These are phyloP conservation scores for Cremastinae sp. DNA, from an alignment of 2,888 invertebrate species.

Conservation along the genomic window DNA sequence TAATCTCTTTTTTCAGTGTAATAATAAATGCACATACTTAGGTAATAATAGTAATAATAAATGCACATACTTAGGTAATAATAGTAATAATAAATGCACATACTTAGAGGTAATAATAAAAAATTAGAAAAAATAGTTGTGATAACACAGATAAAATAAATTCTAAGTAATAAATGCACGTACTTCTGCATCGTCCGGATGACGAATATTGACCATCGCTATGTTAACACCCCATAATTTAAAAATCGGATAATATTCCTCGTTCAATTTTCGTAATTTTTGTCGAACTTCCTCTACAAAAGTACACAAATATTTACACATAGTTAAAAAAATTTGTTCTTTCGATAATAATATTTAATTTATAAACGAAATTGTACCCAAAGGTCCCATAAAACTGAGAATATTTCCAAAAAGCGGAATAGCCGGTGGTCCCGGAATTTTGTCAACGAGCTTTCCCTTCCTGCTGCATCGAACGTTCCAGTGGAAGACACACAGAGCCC, in stretches of 20 bases:
- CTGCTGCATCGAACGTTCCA: constrained; percentile 66
- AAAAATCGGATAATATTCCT: constrained; percentile 62
- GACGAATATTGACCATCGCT: constrained; percentile 57
- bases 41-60: too few species aligned
- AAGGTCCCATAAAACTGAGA: constrained; percentile 66
- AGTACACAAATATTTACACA: not conserved
- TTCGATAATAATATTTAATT: not conserved
- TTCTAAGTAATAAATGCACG: constrained; percentile 8
- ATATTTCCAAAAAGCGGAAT: constrained; percentile 73
- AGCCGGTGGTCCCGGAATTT: constrained; percentile 74
- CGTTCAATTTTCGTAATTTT: constrained; percentile 53
- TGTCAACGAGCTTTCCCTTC: constrained; percentile 67
- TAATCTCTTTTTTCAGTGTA: too few species aligned
- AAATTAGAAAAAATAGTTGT: too few species aligned
- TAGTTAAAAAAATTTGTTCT: not conserved
- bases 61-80: too few species aligned
- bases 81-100: too few species aligned
- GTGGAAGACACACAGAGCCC: constrained; percentile 58
- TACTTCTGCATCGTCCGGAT: constrained; percentile 65
- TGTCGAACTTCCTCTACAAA: constrained; percentile 57
- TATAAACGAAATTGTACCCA: constrained; percentile 59
- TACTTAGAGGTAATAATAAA: too few species aligned
- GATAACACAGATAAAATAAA: not conserved
- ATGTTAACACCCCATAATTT: constrained; percentile 60
- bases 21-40: too few species aligned